phyloP scores from a whole-genome alignment of 2,113 vertebrate species.

The Dascyllus trimaculatus region DNA sequence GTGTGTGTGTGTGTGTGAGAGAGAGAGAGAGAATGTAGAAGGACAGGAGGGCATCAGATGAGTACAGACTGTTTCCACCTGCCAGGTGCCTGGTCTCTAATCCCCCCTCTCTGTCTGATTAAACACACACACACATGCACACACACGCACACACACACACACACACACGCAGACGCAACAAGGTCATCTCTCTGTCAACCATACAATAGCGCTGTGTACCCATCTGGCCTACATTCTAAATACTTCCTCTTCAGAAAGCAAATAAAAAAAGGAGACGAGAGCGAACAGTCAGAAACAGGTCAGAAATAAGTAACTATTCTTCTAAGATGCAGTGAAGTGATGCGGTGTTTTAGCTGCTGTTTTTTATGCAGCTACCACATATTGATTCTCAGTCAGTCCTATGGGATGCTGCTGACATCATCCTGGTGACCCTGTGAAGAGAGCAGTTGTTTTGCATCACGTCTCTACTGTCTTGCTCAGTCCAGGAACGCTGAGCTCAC shows the following conservation, averaged over 20 bases:
- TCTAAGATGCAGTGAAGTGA: background rate
- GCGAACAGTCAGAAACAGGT: conserved; percentile 23
- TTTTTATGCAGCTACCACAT: background rate
- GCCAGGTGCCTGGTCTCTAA: conserved; percentile 82
- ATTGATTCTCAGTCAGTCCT: background rate
- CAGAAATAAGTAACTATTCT: background rate
- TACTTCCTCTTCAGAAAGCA: conserved; percentile 71
- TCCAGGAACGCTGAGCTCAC: conserved; percentile 24
- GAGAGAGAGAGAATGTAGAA: conserved; percentile 33
- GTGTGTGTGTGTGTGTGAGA: conserved; percentile 42
- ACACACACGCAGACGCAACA: conserved; percentile 64
- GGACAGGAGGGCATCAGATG: conserved; percentile 78
- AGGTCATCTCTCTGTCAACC: conserved; percentile 82
- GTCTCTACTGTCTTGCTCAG: background rate
- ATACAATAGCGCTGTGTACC: conserved; percentile 78
- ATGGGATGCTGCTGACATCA: background rate
- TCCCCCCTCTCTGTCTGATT: conserved; percentile 82
- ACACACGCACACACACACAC: conserved; percentile 49
- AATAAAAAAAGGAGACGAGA: conserved; percentile 57
- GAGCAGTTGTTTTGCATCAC: conserved; percentile 12
- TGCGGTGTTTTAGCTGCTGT: background rate
- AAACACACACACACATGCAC: conserved; percentile 72
- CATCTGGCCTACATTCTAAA: conserved; percentile 78
- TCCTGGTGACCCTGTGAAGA: background rate
- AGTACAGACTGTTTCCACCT: conserved; percentile 81